A percentile compares a stretch with the other conserved stretches of the same genome.
phyloP scores from a whole-genome alignment of 2,797 vertebrate genomes.

The Sylvia borin region DNA sequence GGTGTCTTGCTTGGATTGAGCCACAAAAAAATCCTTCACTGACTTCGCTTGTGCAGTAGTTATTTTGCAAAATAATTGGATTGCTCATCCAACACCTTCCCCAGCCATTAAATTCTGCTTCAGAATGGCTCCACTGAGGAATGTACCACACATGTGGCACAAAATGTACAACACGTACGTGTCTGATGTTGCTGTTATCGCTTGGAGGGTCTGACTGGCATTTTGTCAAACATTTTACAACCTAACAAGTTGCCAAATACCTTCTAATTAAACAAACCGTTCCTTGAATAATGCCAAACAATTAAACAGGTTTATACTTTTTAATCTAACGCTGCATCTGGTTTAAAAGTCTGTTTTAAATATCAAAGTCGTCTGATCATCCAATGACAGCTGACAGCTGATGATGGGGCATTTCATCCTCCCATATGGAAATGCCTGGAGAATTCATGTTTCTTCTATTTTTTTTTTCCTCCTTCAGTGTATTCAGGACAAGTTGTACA shows the following conservation, averaged over 20 bases:
- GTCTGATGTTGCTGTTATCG: not conserved
- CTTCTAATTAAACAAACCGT: constrained; percentile 45
- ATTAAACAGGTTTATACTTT: constrained; percentile 22
- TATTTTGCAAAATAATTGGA: not conserved
- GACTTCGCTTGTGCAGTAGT: not conserved
- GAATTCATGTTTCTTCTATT: not conserved
- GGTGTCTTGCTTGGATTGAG: not conserved
- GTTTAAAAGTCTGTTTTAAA: constrained; percentile 17
- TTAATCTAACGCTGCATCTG: constrained; percentile 26
- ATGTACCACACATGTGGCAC: not conserved
- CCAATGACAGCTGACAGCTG: not conserved
- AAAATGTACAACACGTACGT: not conserved
- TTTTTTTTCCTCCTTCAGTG: not conserved
- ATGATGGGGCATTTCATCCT: not conserved
- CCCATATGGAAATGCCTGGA: not conserved
- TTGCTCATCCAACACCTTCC: not conserved
- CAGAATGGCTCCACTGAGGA: not conserved
- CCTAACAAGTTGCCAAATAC: constrained; percentile 32
- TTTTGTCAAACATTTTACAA: constrained; percentile 43
- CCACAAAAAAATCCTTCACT: not conserved
- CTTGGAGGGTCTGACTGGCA: constrained; percentile 33
- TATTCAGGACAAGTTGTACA: not conserved
- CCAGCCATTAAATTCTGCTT: not conserved
- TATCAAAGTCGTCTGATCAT: constrained; percentile 15
- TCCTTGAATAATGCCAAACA: constrained; percentile 20